phyloP scores from a whole-genome alignment of 2,888 invertebrate species.

The Tetramorium bicarinatum region DNA sequence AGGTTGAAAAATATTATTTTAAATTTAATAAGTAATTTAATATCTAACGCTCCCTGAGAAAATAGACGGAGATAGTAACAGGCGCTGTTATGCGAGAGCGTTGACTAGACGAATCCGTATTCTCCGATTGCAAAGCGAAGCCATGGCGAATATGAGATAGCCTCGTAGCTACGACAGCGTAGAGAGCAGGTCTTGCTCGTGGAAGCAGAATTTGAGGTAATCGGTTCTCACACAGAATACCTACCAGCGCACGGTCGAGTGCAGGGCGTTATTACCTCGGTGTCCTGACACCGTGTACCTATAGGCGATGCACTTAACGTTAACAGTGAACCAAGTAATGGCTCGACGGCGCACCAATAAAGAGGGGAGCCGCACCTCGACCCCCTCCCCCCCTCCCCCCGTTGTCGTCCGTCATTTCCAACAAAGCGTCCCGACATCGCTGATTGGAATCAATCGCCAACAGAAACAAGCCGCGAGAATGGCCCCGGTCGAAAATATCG shows the following conservation, averaged over 20 bases:
- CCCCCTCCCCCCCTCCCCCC: not conserved
- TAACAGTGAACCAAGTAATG: constrained; percentile 74
- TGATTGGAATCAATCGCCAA: constrained; percentile 72
- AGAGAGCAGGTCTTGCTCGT: constrained; percentile 21
- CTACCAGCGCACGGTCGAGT: constrained; percentile 47
- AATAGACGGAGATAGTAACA: not conserved
- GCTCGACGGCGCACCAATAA: constrained; percentile 62
- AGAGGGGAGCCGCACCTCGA: constrained; percentile 30
- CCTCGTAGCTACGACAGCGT: constrained; percentile 24
- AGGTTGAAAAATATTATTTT: not conserved
- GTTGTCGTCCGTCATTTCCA: constrained; percentile 49
- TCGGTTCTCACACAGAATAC: constrained; percentile 65
- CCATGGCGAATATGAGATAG: constrained; percentile 41
- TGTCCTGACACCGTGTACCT: constrained; percentile 63
- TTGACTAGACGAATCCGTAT: constrained; percentile 41
- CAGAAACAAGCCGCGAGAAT: constrained; percentile 46
- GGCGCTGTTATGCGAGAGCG: constrained; percentile 12
- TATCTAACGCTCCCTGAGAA: constrained; percentile 10
- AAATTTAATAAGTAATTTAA: constrained; percentile 15
- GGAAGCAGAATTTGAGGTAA: constrained; percentile 54
- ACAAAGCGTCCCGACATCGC: constrained; percentile 61
- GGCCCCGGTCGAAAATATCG: constrained; percentile 56
- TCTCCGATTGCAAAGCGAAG: constrained; percentile 49
- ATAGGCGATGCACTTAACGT: constrained; percentile 76
- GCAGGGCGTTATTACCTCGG: constrained; percentile 68